phyloP scores from a whole-genome alignment of 2,888 invertebrate genomes.

The Syrista parreyssii region DNA sequence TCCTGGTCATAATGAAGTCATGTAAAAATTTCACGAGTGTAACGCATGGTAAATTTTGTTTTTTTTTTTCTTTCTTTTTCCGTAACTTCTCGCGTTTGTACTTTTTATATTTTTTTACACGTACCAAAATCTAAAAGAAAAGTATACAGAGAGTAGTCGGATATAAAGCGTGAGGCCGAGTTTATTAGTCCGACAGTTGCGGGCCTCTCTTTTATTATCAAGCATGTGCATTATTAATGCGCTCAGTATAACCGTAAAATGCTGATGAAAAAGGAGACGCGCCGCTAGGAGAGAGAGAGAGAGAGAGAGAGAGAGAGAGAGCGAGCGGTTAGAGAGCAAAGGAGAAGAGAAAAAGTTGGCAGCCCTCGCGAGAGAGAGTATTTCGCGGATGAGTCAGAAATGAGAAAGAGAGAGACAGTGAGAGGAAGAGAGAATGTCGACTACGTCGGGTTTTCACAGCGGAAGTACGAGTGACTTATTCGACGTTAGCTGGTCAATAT shows the following conservation, averaged over 20 bases:
- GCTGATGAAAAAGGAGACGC: conserved; percentile 20
- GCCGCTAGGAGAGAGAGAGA: not conserved
- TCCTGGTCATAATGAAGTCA: not conserved
- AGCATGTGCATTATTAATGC: conserved; percentile 55
- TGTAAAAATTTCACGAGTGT: not conserved
- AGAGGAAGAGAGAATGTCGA: conserved; percentile 5
- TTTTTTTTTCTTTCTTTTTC: no score
- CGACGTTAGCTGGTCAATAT: conserved; percentile 23
- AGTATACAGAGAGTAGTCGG: not conserved
- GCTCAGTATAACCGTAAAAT: conserved; percentile 47
- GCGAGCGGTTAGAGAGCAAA: not conserved
- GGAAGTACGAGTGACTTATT: conserved; percentile 19
- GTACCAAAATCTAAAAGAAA: not conserved
- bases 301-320: no score
- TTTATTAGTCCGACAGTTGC: conserved; percentile 50
- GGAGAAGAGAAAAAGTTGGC: conserved; percentile 49
- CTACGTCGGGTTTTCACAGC: not conserved
- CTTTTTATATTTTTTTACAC: not conserved
- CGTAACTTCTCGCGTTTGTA: not conserved
- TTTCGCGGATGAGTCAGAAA: conserved; percentile 24
- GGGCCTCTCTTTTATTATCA: conserved; percentile 51
- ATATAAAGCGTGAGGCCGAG: conserved; percentile 46
- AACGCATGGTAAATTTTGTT: not conserved
- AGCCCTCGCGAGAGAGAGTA: conserved; percentile 38
- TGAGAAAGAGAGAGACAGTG: conserved; percentile 7